Percentiles rank a stretch among this genome's conserved stretches.
phyloP scores from a whole-genome alignment of 2,888 invertebrate species.

The Cremastinae sp. region DNA sequence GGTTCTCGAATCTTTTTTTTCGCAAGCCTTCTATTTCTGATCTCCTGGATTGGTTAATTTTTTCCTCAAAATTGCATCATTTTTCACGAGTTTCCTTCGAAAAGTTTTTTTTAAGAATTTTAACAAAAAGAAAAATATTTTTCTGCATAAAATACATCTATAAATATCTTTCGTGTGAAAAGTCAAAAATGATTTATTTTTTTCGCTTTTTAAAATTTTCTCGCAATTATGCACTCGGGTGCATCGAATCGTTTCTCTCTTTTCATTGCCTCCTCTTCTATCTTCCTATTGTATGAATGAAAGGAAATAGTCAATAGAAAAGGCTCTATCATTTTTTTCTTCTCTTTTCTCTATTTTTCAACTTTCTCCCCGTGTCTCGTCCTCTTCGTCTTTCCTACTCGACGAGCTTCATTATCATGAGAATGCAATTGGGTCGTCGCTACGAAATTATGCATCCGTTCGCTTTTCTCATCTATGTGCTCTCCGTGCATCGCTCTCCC shows the following conservation, averaged over 20 bases:
- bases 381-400: conserved; percentile 16
- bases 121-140: too few relatives aligned
- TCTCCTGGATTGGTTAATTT: background rate
- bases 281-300: conserved; percentile 43
- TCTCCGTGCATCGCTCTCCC: conserved; percentile 28
- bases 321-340: conserved; percentile 10
- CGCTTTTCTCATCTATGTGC: conserved; percentile 41
- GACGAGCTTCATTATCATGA: conserved; percentile 62
- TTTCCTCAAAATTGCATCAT: background rate
- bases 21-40: background rate
- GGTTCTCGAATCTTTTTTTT: conserved; percentile 29
- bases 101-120: too few relatives aligned
- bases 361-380: conserved; percentile 11
- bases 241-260: background rate
- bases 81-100: too few relatives aligned
- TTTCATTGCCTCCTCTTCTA: background rate
- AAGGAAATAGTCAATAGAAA: conserved; percentile 51
- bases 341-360: conserved; percentile 12
- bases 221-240: too few relatives aligned
- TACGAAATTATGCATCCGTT: conserved; percentile 58
- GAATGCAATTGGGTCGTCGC: conserved; percentile 67
- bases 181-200: too few relatives aligned
- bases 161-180: too few relatives aligned
- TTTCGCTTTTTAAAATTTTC: too few relatives aligned
- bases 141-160: too few relatives aligned